Percentiles rank a stretch among this genome's conserved stretches.
Conservation (phyloP, 2,797 vertebrate species). For the Champsocephalus gunnari region DNA sequence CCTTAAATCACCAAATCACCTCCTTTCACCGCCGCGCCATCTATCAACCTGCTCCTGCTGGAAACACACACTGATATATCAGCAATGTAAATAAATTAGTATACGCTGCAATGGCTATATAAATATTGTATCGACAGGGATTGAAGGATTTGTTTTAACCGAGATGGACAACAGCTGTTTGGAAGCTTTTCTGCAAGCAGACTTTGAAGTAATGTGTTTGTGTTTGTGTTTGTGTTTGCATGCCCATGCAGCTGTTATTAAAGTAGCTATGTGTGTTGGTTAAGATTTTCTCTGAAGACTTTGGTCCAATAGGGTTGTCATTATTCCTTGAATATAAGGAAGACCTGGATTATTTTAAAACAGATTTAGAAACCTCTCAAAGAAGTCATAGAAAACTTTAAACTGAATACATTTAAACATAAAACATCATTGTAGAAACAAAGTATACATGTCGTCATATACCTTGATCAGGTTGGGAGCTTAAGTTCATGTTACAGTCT, state of each 20-base stretch:
- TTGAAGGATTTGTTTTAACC: slow-evolving; percentile 62
- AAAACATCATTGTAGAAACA: too few relatives aligned
- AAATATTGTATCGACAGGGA: slow-evolving; percentile 76
- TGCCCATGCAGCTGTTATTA: slow-evolving; percentile 38
- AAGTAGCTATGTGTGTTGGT: slow-evolving; percentile 24
- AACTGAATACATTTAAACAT: neutral
- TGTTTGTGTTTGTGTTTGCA: neutral
- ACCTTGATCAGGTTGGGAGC: neutral
- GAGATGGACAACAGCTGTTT: slow-evolving; percentile 72
- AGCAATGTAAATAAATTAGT: slow-evolving; percentile 83
- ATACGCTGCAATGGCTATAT: slow-evolving; percentile 60
- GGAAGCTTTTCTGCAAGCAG: slow-evolving; percentile 47
- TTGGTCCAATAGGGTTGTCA: neutral
- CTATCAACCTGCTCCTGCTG: slow-evolving; percentile 66
- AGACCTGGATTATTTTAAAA: neutral
- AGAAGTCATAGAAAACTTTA: neutral
- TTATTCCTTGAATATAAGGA: slow-evolving; percentile 8
- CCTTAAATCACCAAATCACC: slow-evolving; percentile 86
- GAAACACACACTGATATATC: slow-evolving; percentile 67
- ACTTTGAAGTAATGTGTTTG: slow-evolving; percentile 38
- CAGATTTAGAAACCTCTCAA: neutral
- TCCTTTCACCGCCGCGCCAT: slow-evolving; percentile 72
- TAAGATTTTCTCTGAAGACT: slow-evolving; percentile 14
- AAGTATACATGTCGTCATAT: neutral
- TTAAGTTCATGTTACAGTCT: neutral